A percentile compares a stretch with the other conserved stretches of the same genome.
phyloP scores from a whole-genome alignment of 30 jellyfish, hydroid and myxozoan genomes.

The Euphysa ruthae region DNA sequence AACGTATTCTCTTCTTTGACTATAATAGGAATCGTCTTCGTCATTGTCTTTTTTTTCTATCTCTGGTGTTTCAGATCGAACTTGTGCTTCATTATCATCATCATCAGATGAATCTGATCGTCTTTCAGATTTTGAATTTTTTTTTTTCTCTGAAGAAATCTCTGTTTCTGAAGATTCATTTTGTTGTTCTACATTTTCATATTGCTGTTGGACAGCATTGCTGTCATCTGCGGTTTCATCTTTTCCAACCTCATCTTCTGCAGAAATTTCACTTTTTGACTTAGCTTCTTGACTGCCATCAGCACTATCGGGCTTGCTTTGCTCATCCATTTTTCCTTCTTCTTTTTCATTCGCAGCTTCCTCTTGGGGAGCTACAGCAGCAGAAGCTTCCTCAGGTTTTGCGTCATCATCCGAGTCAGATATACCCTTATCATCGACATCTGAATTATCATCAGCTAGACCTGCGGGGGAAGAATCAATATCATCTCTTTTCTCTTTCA shows the following conservation, averaged over 20 bases:
- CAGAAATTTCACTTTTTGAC: background rate
- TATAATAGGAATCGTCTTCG: background rate
- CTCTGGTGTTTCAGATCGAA: slow-evolving; percentile 12
- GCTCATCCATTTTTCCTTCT: too few species aligned
- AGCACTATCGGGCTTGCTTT: too few species aligned
- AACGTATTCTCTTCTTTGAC: slow-evolving; percentile 4
- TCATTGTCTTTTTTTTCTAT: slow-evolving; percentile 12
- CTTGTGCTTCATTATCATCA: slow-evolving; percentile 7
- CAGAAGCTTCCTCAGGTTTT: too few species aligned
- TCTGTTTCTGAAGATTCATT: background rate
- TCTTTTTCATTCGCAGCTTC: too few species aligned
- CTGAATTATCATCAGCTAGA: background rate
- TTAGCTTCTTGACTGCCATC: background rate
- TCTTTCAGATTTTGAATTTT: background rate
- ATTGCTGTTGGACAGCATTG: background rate
- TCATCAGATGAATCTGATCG: too few species aligned
- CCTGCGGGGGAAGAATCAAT: background rate
- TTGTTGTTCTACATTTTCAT: background rate
- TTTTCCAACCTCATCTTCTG: background rate
- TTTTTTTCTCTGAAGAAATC: too few species aligned
- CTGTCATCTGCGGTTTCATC: background rate
- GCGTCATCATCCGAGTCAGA: too few species aligned
- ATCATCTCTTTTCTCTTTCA: background rate
- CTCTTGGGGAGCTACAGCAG: too few species aligned
- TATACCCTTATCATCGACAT: too few species aligned